Conservation (phyloP, 2,888 invertebrate genomes). For the Dyspetes luteomarginatus region DNA sequence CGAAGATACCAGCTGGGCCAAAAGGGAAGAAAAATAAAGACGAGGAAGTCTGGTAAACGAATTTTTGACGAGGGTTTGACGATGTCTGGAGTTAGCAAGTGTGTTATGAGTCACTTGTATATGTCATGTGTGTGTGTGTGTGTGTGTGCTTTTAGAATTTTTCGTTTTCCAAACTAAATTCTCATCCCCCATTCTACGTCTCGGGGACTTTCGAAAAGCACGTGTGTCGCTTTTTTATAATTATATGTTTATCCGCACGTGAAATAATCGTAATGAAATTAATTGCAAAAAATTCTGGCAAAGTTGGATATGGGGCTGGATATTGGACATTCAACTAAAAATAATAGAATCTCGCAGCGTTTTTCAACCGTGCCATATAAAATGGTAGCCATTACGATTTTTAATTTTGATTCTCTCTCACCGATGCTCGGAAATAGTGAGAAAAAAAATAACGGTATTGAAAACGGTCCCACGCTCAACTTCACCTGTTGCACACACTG, state of each 20-base stretch:
- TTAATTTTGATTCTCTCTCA: not conserved
- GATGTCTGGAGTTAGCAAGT: slow-evolving; percentile 38
- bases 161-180: slow-evolving; percentile 31
- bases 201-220: not conserved
- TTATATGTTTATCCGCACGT: too few relatives aligned
- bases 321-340: too few relatives aligned
- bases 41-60: slow-evolving; percentile 35
- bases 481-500: slow-evolving; percentile 62
- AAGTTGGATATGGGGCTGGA: too few relatives aligned
- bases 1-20: not conserved
- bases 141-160: slow-evolving; percentile 12
- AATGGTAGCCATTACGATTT: too few relatives aligned
- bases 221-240: too few relatives aligned
- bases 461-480: slow-evolving; percentile 62
- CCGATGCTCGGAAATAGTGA: slow-evolving; percentile 2
- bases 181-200: not conserved
- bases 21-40: slow-evolving; percentile 35
- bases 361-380: too few relatives aligned
- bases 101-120: not conserved
- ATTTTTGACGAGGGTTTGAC: slow-evolving; percentile 62
- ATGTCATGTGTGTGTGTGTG: not conserved
- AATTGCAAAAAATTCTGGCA: too few relatives aligned
- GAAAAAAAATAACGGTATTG: slow-evolving; percentile 18
- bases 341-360: too few relatives aligned
- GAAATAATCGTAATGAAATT: too few relatives aligned